Evolutionary conservation across 2,797 vertebrate species (phyloP), one percentile per base, ranked within the genome.

Genomic region (Gymnodraco acuticeps): DNA sequence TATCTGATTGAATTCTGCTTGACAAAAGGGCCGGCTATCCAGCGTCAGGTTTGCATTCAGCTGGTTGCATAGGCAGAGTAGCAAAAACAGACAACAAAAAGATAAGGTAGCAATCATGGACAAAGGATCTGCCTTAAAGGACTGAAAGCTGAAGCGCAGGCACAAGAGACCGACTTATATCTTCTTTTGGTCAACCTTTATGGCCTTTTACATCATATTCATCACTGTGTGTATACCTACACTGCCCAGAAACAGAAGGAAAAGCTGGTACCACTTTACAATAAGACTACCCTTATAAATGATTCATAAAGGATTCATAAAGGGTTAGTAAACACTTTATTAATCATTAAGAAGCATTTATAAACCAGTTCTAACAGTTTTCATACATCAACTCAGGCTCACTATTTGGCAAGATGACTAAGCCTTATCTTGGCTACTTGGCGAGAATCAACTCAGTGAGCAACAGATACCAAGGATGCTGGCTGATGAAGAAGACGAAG

Each of bases 1-100:
- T 55, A 69, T 77, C 58, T 70, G 46, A 77, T 42, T 73, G 43
- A 55, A 68, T 70, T 67, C n/a, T 70, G 45, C 46, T 74, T 33
- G 17, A 69, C 52, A 53, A 38, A 38, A 52, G n/a, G 9, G 42
- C 48, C 1, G 8, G 45, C 27, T 66, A 70, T 68, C 15, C 65
- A 62, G 45, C 53, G n/a, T 70, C 17, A 71, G 52, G 33, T 61
- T 56, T 70, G 45, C 17, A 62, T 63, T 11, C 55, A 56, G 43
- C 59, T 52, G 17, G 56, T 11, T 60, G 50, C 20, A 76, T 10
- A n/a, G 41, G 48, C 51, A 74, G 20, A 52, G 55, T 16, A 31
- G 43, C 7, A 27, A 52, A 19, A 60, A 66, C 19, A 17, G n/a
- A 70, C 19, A 19, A 46, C 38, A 58, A 2, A 66, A 41, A 71